phyloP scores from a whole-genome alignment of 2,797 vertebrate species.

The Crocidura indochinensis region DNA sequence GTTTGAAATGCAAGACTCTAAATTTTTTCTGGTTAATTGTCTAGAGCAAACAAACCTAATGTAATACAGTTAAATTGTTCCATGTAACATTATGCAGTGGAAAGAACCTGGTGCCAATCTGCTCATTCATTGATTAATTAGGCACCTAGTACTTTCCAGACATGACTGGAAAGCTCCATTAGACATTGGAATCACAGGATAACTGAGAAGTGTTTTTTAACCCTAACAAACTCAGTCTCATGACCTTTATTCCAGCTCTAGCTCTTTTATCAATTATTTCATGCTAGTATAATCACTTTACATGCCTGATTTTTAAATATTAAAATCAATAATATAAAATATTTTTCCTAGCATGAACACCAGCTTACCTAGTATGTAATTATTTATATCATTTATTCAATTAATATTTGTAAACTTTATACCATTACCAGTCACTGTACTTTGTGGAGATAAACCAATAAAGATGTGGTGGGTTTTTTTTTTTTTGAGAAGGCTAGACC shows the following conservation, averaged over 20 bases:
- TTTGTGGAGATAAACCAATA: constrained; percentile 32
- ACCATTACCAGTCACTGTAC: not conserved
- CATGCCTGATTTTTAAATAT: constrained; percentile 1
- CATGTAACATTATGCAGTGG: not conserved
- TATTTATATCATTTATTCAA: not conserved
- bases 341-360: not conserved
- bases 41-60: not conserved
- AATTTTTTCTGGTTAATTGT: constrained; percentile 20
- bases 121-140: constrained; percentile 72
- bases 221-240: not conserved
- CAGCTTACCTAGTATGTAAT: not conserved
- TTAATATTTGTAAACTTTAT: constrained; percentile 5
- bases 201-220: not conserved
- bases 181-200: not conserved
- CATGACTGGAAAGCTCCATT: not conserved
- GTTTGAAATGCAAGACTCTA: not conserved
- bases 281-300: not conserved
- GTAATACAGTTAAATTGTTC: not conserved
- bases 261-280: constrained; percentile 2
- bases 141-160: constrained; percentile 59
- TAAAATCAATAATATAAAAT: not conserved
- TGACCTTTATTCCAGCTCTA: constrained; percentile 5
- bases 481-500: not conserved
- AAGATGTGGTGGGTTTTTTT: not conserved
- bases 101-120: constrained; percentile 38